These are phyloP conservation scores for Mimas tiliae DNA, from an alignment of 2,888 invertebrate species.

Conservation along the genomic window DNA sequence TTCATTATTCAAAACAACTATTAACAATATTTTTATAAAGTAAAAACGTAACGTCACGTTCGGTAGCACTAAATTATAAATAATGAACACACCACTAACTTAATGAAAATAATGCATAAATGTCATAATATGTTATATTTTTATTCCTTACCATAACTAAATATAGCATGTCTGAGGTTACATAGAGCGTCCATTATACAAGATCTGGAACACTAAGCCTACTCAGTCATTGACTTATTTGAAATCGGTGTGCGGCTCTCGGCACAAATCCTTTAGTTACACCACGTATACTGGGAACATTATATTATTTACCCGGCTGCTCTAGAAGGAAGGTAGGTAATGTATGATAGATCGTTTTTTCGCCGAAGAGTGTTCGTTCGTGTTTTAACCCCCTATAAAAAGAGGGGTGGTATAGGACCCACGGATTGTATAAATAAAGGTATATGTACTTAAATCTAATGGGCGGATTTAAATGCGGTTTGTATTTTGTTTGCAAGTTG, in stretches of 20 bases:
- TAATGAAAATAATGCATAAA: not conserved
- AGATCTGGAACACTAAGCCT: constrained; percentile 27
- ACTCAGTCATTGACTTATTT: constrained; percentile 25
- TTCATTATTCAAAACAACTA: not conserved
- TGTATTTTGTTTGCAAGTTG: too few relatives aligned
- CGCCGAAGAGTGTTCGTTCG: too few relatives aligned
- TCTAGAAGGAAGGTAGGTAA: too few relatives aligned
- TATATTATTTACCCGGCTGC: not conserved
- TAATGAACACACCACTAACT: not conserved
- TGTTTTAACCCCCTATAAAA: too few relatives aligned
- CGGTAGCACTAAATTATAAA: not conserved
- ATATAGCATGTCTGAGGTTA: not conserved
- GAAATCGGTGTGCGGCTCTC: constrained; percentile 27
- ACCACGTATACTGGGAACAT: constrained; percentile 25
- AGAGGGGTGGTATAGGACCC: too few relatives aligned
- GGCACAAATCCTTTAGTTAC: constrained; percentile 24
- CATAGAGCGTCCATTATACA: constrained; percentile 17
- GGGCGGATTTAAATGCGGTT: not conserved
- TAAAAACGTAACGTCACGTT: not conserved
- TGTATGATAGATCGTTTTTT: not conserved
- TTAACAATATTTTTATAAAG: not conserved
- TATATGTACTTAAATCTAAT: too few relatives aligned
- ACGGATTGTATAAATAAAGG: too few relatives aligned
- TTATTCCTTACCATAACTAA: not conserved
- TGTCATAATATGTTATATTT: not conserved